Evolutionary conservation across 2,797 vertebrate genomes (phyloP).

Genomic region (Gobionotothen gibberifrons): DNA sequence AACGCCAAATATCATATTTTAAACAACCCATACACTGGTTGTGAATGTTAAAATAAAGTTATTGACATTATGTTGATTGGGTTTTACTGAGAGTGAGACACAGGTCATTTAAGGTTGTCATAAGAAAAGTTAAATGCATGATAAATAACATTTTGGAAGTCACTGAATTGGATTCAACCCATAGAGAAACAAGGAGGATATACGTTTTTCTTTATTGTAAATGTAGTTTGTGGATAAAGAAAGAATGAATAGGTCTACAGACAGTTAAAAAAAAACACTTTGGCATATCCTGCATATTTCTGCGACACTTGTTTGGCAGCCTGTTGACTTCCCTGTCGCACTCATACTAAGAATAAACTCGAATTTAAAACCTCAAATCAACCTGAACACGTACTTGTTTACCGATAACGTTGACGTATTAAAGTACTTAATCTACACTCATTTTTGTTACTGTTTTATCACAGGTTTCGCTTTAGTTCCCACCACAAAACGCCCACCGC

Average conservation of each 20-base stretch:
- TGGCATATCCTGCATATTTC: not conserved
- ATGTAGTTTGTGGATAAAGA: not conserved
- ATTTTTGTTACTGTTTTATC: not conserved
- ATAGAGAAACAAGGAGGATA: not conserved
- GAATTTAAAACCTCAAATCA: not conserved
- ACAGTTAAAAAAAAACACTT: not conserved
- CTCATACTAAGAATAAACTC: fast-evolving
- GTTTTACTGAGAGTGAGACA: not conserved
- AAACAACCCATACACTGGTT: not conserved
- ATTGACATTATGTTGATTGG: not conserved
- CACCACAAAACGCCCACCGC: conserved; percentile 51
- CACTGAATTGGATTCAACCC: not conserved
- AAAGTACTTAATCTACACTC: not conserved
- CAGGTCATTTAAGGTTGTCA: not conserved
- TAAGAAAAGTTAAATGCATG: not conserved
- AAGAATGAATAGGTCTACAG: not conserved
- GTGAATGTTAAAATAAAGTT: not conserved
- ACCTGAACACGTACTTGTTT: not conserved
- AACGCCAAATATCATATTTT: not conserved
- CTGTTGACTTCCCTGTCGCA: not conserved
- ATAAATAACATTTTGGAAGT: not conserved
- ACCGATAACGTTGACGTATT: not conserved
- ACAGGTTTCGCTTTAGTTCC: conserved; percentile 64
- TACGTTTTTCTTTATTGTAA: not conserved
- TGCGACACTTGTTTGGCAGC: conserved; percentile 15